Evolutionary conservation across 2,113 vertebrate species (phyloP), one percentile per base, ranked within the genome.

Genomic region (Condylura cristata): DNA sequence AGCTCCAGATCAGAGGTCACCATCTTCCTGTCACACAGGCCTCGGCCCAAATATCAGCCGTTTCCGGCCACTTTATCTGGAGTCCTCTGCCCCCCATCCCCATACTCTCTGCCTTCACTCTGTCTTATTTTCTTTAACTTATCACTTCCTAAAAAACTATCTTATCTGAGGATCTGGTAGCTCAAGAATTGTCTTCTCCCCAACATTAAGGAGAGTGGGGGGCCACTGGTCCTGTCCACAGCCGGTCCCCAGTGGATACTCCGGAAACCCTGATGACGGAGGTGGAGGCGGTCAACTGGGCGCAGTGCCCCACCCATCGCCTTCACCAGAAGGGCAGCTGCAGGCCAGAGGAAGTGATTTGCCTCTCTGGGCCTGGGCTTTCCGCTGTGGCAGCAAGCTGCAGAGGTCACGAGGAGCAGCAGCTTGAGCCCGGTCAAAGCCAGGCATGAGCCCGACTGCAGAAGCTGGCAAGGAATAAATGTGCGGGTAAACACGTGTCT

Each of bases 111-210:
- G n/a, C 61, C 68, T 48, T 24, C 8, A 46, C 41, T 61, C 32
- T 28, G 32, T 26, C 81, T 66, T 8, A 81, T 81, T 88, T 82
- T 78, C 91, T 92, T 74, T 53, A 18, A 30, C 51, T 30, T 53
- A 41, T 4, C 12, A 11, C 56, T 86, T 90, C 61, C 91, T 13
- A 39, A 95, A 39, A 95, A 85, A 96, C 82, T n/a, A 3, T 34
- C 87, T 85, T 51, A 74, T 83, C 86, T 88, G 81, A 39, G 9
- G 39, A 81, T 81, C 53, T 1, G 0, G 4, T 39, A 24, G 17
- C 60, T 86, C 74, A 6, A 58, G 63, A 37, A 78, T 61, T 53
- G 39, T 82, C 63, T 75, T 74, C 78, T 53, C 63, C 32, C n/a
- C 79, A 48, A 66, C 63, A 12, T 17, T 32, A 86, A 53, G 22